Evolutionary conservation across 2,888 invertebrate genomes (phyloP).

Genomic region (Elegia similella): DNA sequence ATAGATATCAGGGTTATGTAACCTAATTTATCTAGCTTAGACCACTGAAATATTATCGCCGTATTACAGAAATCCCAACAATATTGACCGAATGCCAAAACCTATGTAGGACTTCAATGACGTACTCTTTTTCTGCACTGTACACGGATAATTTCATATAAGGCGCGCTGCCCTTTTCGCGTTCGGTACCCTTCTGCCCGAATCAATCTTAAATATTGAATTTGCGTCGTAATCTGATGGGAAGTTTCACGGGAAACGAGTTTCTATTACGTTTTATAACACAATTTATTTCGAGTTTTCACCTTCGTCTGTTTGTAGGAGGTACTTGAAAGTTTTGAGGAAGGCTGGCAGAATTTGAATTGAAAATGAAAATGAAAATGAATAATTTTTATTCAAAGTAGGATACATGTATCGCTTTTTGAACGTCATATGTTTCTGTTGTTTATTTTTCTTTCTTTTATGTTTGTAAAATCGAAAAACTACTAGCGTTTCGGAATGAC

Average conservation of each 20-base stretch:
- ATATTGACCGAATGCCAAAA: neutral
- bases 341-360: constrained; percentile 58
- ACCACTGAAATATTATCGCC: no score
- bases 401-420: no score
- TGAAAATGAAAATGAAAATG: no score
- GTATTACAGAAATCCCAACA: neutral
- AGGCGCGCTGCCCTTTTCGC: constrained; percentile 46
- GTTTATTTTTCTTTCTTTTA: no score
- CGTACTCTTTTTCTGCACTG: neutral
- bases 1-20: no score
- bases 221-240: constrained; percentile 76
- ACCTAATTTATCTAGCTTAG: no score
- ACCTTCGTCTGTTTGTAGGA: constrained; percentile 56
- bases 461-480: no score
- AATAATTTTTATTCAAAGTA: no score
- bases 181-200: constrained; percentile 65
- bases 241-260: constrained; percentile 78
- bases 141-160: constrained; percentile 21
- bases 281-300: constrained; percentile 77
- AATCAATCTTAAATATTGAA: constrained; percentile 82
- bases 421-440: no score
- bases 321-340: constrained; percentile 55
- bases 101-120: neutral
- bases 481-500: no score
- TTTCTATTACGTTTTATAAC: constrained; percentile 78